phyloP scores from a whole-genome alignment of 2,888 invertebrate genomes.

The Calameuta pallipes region DNA sequence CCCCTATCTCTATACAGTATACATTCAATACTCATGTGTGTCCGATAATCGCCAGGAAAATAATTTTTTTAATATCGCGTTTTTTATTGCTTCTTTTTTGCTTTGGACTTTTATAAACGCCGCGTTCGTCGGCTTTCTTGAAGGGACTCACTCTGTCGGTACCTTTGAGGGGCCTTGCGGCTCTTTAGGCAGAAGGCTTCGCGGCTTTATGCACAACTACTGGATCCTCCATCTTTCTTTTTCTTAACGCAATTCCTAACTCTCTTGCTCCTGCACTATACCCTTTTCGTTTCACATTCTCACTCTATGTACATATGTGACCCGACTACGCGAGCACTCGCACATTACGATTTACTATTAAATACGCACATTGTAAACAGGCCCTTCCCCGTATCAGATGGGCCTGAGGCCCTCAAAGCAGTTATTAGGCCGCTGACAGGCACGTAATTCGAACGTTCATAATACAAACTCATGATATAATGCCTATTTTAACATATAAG shows the following conservation, averaged over 20 bases:
- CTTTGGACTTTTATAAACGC: background rate
- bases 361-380: slow-evolving; percentile 61
- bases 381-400: slow-evolving; percentile 61
- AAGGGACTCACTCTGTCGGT: background rate
- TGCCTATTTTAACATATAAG: slow-evolving; percentile 53
- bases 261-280: slow-evolving; percentile 8
- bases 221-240: background rate
- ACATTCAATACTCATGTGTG: background rate
- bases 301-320: background rate
- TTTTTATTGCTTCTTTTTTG: background rate
- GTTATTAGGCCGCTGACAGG: slow-evolving; percentile 64
- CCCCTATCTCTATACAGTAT: background rate
- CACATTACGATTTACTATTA: slow-evolving; percentile 59
- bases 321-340: background rate
- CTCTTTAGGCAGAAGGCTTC: background rate
- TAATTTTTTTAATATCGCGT: background rate
- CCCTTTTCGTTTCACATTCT: slow-evolving; percentile 8
- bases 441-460: slow-evolving; percentile 57
- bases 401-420: slow-evolving; percentile 50
- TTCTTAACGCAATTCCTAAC: background rate
- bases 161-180: background rate
- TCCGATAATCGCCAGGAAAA: background rate
- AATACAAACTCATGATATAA: slow-evolving; percentile 52
- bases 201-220: background rate
- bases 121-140: slow-evolving; percentile 5